Conservation (phyloP, 2,888 invertebrate genomes). For the Candidula unifasciata region DNA sequence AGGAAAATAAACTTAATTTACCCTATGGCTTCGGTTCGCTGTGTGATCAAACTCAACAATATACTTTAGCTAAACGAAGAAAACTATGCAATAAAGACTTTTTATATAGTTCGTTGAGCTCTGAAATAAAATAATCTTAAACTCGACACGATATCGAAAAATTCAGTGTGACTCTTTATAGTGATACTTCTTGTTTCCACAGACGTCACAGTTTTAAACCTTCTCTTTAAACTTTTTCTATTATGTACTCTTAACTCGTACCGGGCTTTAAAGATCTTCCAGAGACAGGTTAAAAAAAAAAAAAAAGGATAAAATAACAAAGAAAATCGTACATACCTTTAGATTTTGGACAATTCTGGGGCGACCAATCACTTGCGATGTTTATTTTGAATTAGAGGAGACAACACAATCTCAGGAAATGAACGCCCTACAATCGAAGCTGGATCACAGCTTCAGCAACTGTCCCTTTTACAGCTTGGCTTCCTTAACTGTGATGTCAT, state of each 20-base stretch:
- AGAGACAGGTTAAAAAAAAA: not conserved
- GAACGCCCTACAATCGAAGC: not conserved
- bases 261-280: not conserved
- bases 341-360: not conserved
- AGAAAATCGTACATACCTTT: not conserved
- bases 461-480: slow-evolving; percentile 9
- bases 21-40: too few relatives aligned
- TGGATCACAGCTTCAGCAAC: not conserved
- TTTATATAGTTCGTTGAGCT: too few relatives aligned
- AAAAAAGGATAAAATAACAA: not conserved
- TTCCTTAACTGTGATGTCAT: not conserved
- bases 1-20: too few relatives aligned
- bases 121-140: too few relatives aligned
- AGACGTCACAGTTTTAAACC: not conserved
- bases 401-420: slow-evolving; percentile 16
- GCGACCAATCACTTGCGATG: not conserved
- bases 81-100: too few relatives aligned
- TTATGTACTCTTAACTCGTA: not conserved
- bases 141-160: too few relatives aligned
- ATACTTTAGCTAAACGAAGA: too few relatives aligned
- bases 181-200: not conserved
- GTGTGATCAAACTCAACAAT: too few relatives aligned
- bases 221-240: not conserved
- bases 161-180: too few relatives aligned
- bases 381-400: not conserved